Conservation (phyloP, 1,140 invertebrate species). For the Drosophila leontia region DNA sequence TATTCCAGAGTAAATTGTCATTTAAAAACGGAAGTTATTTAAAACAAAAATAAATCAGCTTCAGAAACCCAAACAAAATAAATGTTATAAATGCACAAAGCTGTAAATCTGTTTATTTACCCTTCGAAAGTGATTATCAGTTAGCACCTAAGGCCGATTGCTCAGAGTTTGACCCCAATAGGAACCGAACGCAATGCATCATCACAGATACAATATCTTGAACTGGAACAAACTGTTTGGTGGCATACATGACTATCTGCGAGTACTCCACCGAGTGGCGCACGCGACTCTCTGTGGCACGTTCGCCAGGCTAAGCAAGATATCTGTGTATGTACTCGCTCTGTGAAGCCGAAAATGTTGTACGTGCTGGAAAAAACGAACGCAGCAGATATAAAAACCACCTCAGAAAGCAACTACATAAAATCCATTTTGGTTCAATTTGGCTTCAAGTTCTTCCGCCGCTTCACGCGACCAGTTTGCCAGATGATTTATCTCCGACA, state of each 20-base stretch:
- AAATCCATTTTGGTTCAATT: constrained; percentile 57
- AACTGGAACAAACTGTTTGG: constrained; percentile 21
- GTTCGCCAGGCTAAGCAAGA: constrained; percentile 47
- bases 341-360: constrained; percentile 46
- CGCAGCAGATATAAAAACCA: constrained; percentile 61
- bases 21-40: background rate
- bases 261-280: constrained; percentile 58
- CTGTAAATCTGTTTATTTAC: constrained; percentile 12
- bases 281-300: constrained; percentile 71
- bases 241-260: constrained; percentile 75
- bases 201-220: constrained; percentile 10
- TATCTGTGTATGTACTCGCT: constrained; percentile 14
- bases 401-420: constrained; percentile 40
- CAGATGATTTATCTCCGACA: constrained; percentile 51
- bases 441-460: constrained; percentile 51
- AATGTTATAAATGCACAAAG: constrained; percentile 8
- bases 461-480: constrained; percentile 50
- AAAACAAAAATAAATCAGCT: no score
- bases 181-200: constrained; percentile 34
- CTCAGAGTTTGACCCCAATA: constrained; percentile 57
- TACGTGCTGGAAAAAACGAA: constrained; percentile 72
- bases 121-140: constrained; percentile 23
- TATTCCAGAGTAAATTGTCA: background rate
- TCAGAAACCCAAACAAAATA: no score
- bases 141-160: constrained; percentile 22